These are phyloP conservation scores for Poecilia latipinna DNA, from an alignment of 2,113 vertebrate genomes.

Conservation along the genomic window DNA sequence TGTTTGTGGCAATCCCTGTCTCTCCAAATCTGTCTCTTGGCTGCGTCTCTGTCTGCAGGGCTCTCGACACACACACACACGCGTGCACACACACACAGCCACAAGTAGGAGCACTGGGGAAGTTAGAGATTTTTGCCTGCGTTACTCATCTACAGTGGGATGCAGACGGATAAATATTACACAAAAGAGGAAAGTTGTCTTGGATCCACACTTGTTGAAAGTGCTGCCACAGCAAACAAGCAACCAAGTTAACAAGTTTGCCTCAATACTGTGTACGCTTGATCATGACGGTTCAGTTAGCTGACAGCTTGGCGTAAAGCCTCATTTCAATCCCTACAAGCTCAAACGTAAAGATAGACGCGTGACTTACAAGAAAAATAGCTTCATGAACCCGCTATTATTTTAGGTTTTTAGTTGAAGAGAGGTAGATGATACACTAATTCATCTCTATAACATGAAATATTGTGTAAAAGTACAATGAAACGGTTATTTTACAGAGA, in stretches of 20 bases:
- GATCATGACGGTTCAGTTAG: conserved; percentile 16
- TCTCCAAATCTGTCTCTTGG: conserved; percentile 58
- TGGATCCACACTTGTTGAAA: conserved; percentile 36
- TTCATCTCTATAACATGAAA: too few relatives aligned
- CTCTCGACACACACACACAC: conserved; percentile 21
- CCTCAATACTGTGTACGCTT: conserved; percentile 17
- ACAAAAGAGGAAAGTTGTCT: conserved; percentile 25
- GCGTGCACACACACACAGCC: conserved; percentile 14
- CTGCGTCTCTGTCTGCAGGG: conserved; percentile 49
- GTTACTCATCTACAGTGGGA: conserved; percentile 22
- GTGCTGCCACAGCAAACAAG: conserved; percentile 16
- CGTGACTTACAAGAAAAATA: conserved; percentile 23
- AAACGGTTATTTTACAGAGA: too few relatives aligned
- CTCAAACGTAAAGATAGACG: conserved; percentile 24
- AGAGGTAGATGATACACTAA: background rate
- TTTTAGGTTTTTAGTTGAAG: conserved; percentile 37
- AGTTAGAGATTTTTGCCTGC: conserved; percentile 29
- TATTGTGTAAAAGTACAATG: too few relatives aligned
- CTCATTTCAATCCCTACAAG: conserved; percentile 36
- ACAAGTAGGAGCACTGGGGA: conserved; percentile 31
- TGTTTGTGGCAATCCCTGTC: conserved; percentile 60
- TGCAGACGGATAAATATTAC: conserved; percentile 38
- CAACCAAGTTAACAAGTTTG: conserved; percentile 28
- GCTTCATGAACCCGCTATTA: conserved; percentile 14
- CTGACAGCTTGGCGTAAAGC: conserved; percentile 29